Evolutionary conservation across 2,113 vertebrate species (phyloP).

Genomic region (Eurypyga helias): DNA sequence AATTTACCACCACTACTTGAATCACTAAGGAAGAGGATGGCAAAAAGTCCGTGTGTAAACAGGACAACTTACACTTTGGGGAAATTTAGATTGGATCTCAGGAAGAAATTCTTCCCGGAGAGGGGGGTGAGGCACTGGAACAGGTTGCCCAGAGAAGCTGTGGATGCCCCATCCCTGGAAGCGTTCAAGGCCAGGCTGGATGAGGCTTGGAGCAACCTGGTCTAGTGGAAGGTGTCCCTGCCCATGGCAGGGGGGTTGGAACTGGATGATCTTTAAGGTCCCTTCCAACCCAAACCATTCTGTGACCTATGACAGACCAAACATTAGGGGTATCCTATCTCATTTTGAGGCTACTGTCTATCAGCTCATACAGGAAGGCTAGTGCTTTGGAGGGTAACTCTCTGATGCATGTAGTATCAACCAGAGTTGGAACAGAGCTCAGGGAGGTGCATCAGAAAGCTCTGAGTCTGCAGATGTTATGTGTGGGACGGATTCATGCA

Average conservation of each 20-base stretch:
- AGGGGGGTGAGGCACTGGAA: no score
- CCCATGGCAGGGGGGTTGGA: no score
- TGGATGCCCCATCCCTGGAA: no score
- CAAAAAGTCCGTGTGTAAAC: not conserved
- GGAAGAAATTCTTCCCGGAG: no score
- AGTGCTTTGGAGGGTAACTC: not conserved
- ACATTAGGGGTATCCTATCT: not conserved
- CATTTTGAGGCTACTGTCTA: not conserved
- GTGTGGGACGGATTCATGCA: not conserved
- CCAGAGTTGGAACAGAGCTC: not conserved
- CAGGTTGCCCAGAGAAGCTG: no score
- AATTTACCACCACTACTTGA: not conserved
- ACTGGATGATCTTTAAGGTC: no score
- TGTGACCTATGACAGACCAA: rapidly evolving
- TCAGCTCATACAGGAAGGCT: not conserved
- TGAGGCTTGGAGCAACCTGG: no score
- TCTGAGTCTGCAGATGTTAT: not conserved
- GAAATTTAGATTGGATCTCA: no score
- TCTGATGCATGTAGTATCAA: not conserved
- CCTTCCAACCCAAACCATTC: no score
- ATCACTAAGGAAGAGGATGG: rapidly evolving
- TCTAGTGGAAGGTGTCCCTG: no score
- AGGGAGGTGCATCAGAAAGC: not conserved
- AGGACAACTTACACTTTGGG: not conserved
- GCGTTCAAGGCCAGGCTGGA: no score